Base-by-base conservation (phyloP, 2,797 vertebrate species). In the Spheniscus humboldti region DNA sequence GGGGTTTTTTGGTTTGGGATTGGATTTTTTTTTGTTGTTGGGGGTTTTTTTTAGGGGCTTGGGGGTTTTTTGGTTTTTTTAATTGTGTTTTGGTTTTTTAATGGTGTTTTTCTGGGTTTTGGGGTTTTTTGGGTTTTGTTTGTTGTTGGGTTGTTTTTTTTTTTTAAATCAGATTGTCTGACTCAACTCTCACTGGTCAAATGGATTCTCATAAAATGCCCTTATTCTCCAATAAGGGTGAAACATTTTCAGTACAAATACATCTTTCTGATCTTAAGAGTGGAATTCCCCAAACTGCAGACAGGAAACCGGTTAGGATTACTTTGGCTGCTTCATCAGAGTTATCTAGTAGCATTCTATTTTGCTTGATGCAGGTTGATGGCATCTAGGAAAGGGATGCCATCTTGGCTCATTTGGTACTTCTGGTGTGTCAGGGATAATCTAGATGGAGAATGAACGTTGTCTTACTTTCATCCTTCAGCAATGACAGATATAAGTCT, bases 151-250 rank as follows among this genome's bases (percentile, higher is more conserved):
- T 35, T 16, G 3, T 8, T 11, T 11, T 9, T 43, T 39, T 22
- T 55, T 12, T 27, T 53, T 4, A 24, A 48, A 64, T 76, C 13
- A 23, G 7, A 16, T 50, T 28, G 20, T 41, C 10, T 53, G 62
- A 94, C n/a, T 92, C 43, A 78, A 62, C 60, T 88, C 52, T 93
- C 11, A 9, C 20, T 66, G 47, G 56, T 95, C 72, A 96, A 90
- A 92, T 88, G 41, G 55, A 15, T 85, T 86, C 50, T 81, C 64
- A 56, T 88, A 88, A 92, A 86, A 90, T 30, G 11, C 22, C 18
- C 2, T 77, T 80, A 82, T 24, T 45, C 48, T 16, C 94, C 93
- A 91, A 43, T 64, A 95, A 79, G 30, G 9, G 6, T 66, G 45
- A 62, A 83, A 76, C 33, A 41, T 88, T 79, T 85, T 50, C 37